Evolutionary conservation across 2,888 invertebrate species (phyloP), one percentile per base, ranked within the genome.

Genomic region (Pharmacophagus antenor): DNA sequence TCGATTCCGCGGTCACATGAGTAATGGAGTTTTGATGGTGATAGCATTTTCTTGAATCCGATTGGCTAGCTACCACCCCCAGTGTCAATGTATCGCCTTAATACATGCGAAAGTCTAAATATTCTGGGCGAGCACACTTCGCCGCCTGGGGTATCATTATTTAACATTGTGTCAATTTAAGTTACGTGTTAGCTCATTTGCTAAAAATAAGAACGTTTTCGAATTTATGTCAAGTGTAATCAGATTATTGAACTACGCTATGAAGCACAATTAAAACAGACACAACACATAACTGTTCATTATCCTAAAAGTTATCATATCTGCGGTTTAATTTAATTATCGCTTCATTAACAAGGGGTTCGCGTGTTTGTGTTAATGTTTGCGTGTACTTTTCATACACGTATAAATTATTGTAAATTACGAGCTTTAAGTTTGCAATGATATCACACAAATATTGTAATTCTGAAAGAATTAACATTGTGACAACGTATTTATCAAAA

Each of bases 271-370:
- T 18, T 18, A 23, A 48, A 48, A 53, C 44, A 44, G 2, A 44
- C 21, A 52, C 20, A 22, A 37, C 37, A 44, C 18, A 44, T 10
- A 44, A 44, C 18, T 44, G 46, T 54, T 46, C 27, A 27, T 54
- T 54, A 46, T 27, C 46, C 44, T 15, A 27, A 47, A 44, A 54
- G 20, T 25, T 54, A 54, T 54, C 22, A 8, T 52, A 22, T 37
- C 8, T 27, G 46, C 21, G 46, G 27, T 54, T 54, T 25, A 46
- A 54, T 54, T 54, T 54, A 54, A 54, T 54, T 46, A 54, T 54
- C 12, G 25, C 46, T 54, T 54, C 46, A 54, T 54, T 46, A 54
- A 46, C 54, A 46, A 46, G 27, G 54, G 44, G 27, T 54, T 46
- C 27, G 54, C 54, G 44, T 44, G 54, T 46, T 54, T 27, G 46